phyloP scores from a whole-genome alignment of 1,140 invertebrate species.

The Acyrthosiphon pisum region DNA sequence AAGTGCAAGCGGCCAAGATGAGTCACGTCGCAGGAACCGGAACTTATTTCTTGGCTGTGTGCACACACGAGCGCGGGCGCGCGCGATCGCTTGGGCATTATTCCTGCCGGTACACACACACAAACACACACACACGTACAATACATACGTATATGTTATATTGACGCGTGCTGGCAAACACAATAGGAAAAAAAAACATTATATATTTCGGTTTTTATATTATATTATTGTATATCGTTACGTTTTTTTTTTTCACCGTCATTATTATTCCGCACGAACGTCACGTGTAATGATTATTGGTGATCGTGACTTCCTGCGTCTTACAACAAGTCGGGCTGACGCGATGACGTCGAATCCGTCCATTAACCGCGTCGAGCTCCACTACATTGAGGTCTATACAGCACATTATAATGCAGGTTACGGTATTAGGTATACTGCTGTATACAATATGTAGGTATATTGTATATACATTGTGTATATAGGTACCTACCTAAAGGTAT shows the following conservation, averaged over 20 bases:
- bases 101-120: background rate
- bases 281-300: constrained; percentile 46
- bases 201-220: constrained; percentile 3
- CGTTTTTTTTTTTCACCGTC: background rate
- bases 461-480: too few species aligned
- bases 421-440: too few species aligned
- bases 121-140: background rate
- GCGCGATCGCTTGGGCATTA: background rate
- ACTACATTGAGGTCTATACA: too few species aligned
- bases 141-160: background rate
- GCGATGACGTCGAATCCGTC: constrained; percentile 21
- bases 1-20: constrained; percentile 8
- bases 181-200: constrained; percentile 25
- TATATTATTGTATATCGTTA: constrained; percentile 25
- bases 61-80: background rate
- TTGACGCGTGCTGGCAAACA: constrained; percentile 25
- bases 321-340: background rate
- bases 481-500: too few species aligned
- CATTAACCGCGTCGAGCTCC: constrained; percentile 24
- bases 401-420: background rate
- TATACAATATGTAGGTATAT: background rate
- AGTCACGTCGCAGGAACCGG: constrained; percentile 42
- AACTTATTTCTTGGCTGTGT: constrained; percentile 5
- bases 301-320: constrained; percentile 47
- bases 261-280: constrained; percentile 45